phyloP scores from a whole-genome alignment of 2,113 vertebrate species.

The Pterocles burchelli region DNA sequence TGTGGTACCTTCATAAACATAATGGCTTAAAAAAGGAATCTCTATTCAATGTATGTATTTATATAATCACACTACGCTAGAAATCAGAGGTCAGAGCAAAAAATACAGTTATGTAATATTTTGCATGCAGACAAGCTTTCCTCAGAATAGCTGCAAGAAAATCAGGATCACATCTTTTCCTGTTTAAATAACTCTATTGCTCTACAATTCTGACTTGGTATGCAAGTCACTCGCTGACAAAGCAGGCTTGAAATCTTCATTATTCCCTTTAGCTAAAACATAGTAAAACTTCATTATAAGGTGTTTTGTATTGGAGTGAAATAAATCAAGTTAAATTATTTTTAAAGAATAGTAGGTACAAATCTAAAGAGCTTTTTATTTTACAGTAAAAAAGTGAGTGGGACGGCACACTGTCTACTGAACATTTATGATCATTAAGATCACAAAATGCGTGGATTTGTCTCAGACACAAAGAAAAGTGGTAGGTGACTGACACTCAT shows the following conservation, averaged over 20 bases:
- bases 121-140: background rate
- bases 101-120: background rate
- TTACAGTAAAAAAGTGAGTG: background rate
- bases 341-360: background rate
- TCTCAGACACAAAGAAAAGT: background rate
- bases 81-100: background rate
- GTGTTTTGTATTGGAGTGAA: background rate
- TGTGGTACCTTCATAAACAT: background rate
- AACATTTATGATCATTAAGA: background rate
- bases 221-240: background rate
- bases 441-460: background rate
- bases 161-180: conserved; percentile 4
- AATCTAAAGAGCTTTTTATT: background rate
- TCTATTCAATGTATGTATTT: background rate
- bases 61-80: background rate
- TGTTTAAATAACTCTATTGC: conserved; percentile 21
- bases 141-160: conserved; percentile 28
- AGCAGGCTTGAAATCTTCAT: conserved; percentile 35
- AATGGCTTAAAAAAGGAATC: background rate
- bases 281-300: background rate
- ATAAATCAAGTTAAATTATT: conserved; percentile 38
- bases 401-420: background rate
- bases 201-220: conserved; percentile 16
- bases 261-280: conserved; percentile 19
- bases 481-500: background rate